phyloP scores from a whole-genome alignment of 2,888 invertebrate species.

The Xestobium rufovillosum region DNA sequence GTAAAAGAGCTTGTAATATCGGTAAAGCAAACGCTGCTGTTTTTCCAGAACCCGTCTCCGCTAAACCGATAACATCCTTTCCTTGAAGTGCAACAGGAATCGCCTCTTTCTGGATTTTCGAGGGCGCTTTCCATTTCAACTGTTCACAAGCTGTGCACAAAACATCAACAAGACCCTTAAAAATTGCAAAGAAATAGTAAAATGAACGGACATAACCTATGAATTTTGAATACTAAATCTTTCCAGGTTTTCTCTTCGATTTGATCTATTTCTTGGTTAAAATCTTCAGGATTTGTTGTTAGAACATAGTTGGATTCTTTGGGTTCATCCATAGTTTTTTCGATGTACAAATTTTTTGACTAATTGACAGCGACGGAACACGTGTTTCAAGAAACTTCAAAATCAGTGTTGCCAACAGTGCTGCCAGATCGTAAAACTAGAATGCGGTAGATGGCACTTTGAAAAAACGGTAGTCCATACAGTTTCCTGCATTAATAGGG shows the following conservation, averaged over 20 bases:
- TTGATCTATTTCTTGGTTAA: slow-evolving; percentile 15
- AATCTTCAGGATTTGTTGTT: slow-evolving; percentile 13
- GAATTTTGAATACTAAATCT: slow-evolving; percentile 50
- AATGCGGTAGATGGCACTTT: too few species aligned
- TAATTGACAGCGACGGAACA: too few species aligned
- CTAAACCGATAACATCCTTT: slow-evolving; percentile 56
- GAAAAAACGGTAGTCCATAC: too few species aligned
- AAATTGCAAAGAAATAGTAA: slow-evolving; percentile 12
- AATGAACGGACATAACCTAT: slow-evolving; percentile 12
- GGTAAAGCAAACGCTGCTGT: slow-evolving; percentile 97
- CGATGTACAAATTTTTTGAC: too few species aligned
- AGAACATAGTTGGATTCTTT: too few species aligned
- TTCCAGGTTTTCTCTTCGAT: slow-evolving; percentile 46
- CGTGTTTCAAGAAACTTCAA: too few species aligned
- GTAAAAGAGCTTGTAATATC: slow-evolving; percentile 82
- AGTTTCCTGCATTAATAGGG: too few species aligned
- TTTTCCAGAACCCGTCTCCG: slow-evolving; percentile 91
- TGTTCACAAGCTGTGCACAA: slow-evolving; percentile 86
- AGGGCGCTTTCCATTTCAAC: slow-evolving; percentile 89
- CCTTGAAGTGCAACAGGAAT: slow-evolving; percentile 88
- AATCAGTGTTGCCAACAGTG: too few species aligned
- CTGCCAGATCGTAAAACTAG: too few species aligned
- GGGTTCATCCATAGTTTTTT: too few species aligned
- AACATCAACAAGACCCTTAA: slow-evolving; percentile 81
- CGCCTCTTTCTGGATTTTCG: slow-evolving; percentile 91